These are phyloP conservation scores for Hepsetus odoe DNA, from an alignment of 2,113 vertebrate species.

Conservation along the genomic window DNA sequence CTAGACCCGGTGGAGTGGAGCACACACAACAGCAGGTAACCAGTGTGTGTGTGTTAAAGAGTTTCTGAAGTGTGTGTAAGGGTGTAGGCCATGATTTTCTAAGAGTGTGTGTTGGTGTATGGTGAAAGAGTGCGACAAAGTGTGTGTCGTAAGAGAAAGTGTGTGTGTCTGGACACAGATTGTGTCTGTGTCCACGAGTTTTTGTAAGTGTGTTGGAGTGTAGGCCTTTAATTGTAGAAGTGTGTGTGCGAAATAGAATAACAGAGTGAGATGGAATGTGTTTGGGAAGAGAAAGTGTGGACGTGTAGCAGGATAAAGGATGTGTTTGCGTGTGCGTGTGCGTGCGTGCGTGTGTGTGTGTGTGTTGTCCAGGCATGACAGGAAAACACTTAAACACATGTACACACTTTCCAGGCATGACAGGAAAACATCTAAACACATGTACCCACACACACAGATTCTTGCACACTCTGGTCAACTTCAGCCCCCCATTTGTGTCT, in stretches of 20 bases:
- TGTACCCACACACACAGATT: no score
- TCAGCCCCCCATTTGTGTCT: no score
- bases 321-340: neutral
- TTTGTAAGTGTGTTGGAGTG: neutral
- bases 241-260: neutral
- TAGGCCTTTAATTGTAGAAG: slow-evolving; percentile 1
- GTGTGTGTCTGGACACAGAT: neutral
- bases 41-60: no score
- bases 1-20: slow-evolving; percentile 59
- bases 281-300: no score
- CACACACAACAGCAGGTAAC: slow-evolving; percentile 57
- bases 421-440: no score
- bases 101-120: slow-evolving; percentile 8
- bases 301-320: no score
- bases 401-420: no score
- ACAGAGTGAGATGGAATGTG: no score
- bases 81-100: neutral
- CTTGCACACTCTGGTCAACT: no score
- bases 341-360: no score
- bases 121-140: slow-evolving; percentile 13
- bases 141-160: slow-evolving; percentile 8
- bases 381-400: no score
- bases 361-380: neutral
- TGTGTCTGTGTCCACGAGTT: neutral
- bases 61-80: no score